Evolutionary conservation across 1,140 invertebrate species (phyloP).

Genomic region (Drosophila ohnishii): DNA sequence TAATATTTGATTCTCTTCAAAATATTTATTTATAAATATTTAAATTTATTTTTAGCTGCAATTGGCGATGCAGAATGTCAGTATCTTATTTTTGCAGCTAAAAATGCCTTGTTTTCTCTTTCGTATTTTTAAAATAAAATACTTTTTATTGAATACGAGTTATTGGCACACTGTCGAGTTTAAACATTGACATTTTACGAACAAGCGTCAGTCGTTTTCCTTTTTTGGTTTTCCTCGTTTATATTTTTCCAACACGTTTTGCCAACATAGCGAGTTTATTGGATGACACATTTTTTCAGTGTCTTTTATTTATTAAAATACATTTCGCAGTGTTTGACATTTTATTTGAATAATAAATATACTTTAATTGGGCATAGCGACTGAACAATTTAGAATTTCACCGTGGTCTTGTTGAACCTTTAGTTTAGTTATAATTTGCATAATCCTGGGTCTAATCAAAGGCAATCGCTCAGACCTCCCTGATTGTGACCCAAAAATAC

Average conservation of each 20-base stretch:
- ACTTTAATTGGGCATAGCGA: conserved; percentile 16
- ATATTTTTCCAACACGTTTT: conserved; percentile 6
- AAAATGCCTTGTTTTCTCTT: background rate
- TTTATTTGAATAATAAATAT: conserved; percentile 34
- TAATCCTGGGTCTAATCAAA: conserved; percentile 31
- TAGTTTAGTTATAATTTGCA: conserved; percentile 27
- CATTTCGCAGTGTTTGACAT: conserved; percentile 26
- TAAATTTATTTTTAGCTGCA: conserved; percentile 3
- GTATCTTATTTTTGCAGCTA: background rate
- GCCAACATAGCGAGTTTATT: conserved; percentile 32
- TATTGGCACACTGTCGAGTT: conserved; percentile 27
- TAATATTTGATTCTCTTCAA: background rate
- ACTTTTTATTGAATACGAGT: conserved; percentile 8
- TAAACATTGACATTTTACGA: conserved; percentile 15
- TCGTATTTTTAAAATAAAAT: background rate
- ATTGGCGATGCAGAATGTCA: background rate
- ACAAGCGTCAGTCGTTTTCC: conserved; percentile 3
- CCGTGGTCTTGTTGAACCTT: conserved; percentile 6
- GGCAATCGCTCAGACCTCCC: conserved; percentile 5
- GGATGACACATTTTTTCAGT: conserved; percentile 22
- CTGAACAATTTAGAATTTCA: conserved; percentile 4
- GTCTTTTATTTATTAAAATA: conserved; percentile 22
- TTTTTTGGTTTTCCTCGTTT: conserved; percentile 3
- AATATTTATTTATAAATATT: conserved; percentile 13
- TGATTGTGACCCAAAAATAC: conserved; percentile 30